Evolutionary conservation across 23 tunicate species (phyloP), one percentile per base, ranked within the genome.

Genomic region (Trididemnum clinides): DNA sequence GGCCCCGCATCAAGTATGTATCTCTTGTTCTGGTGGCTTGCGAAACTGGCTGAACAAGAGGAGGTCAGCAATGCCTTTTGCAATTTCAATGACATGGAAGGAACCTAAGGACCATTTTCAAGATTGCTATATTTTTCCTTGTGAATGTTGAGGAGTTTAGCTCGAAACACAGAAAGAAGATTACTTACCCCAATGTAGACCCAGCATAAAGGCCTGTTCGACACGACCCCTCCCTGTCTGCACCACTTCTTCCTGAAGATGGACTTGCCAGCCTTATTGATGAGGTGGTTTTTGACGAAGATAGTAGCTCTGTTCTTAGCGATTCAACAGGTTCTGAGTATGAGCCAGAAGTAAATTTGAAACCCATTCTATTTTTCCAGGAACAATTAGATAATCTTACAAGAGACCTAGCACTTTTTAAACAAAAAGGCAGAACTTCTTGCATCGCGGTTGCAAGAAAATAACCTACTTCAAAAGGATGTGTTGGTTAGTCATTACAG

Each of bases 381-480:
- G 22, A 74, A 37, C 80, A 27, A 2, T 74, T 74, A 74, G 38
- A 74, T 44, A 29, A 74, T 44, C 57, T 74, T 74, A 74, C 38
- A 74, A 74, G 80, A 74, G 80, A 74, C 58, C 31, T 74, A 44
- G 57, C 80, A 38, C 80, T 74, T 74, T 74, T 66, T 2, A 27
- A 78, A 78, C 51, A 78, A 78, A 78, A 50, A 32, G n/a, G 64
- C 66, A 50, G 83, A 78, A 30, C 83, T 78, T 29, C 83, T 78
- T 50, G 83, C 37, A 30, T 78, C 83, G 23, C 36, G 66, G 5
- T 51, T 78, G 29, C 22, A 51, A 51, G 83, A 78, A 78, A 51
- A 50, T 35, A 78, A 78, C 36, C 29, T 78, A 28, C 36, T 78
- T 74, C 58, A 74, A 21, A 38, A 37, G 33, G 80, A 74, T 74